Base-by-base conservation (phyloP, 2,888 invertebrate genomes). In the Polydrusus cervinus region DNA sequence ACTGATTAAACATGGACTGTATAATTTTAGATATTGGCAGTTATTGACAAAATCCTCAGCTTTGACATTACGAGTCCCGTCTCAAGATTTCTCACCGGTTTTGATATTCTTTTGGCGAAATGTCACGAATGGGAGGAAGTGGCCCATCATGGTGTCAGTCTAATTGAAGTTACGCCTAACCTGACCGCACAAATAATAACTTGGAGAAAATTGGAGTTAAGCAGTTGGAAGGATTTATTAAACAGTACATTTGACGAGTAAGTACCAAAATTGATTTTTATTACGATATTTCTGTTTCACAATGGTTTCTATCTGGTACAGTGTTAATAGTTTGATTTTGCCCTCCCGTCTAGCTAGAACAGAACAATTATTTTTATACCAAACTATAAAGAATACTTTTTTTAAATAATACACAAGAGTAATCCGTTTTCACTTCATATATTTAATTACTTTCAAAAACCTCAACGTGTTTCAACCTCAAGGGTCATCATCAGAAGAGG, bases 101-200 rank as follows among this genome's bases (percentile, higher is more conserved):
- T 99, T 67, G 99, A 99, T 86, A 88, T 97, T 61, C 88, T 99
- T 0, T 89, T 98, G 0, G 93, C 93, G 76, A 94, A 95, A 82
- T 89, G 95, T 65, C 92, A 97, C 78, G 94, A 97, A 82, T 98
- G 98, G 98, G 96, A 98, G 85, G 92, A 93, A 81, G 94, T 95
- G 80, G 97, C 98, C 0, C 96, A 96, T 82, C 92, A 91, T 79
- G 94, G 93, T 7, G 96, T 98, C 74, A 95, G 95, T 78, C 88
- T 99, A 82, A 90, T 91, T 0, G 89, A 91, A 0, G 90, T 94
- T 74, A 91, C 95, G n/a, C 86, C 91, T 34, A 90, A 90, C 34
- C 89, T 99, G 0, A 94, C 95, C 0, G 91, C 92, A 76, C 93
- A 95, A 83, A 94, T 99, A 64, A 92, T 98, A 60, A 90, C 92